Evolutionary conservation across 2,888 invertebrate species (phyloP).

Genomic region (Cepaea hortensis): DNA sequence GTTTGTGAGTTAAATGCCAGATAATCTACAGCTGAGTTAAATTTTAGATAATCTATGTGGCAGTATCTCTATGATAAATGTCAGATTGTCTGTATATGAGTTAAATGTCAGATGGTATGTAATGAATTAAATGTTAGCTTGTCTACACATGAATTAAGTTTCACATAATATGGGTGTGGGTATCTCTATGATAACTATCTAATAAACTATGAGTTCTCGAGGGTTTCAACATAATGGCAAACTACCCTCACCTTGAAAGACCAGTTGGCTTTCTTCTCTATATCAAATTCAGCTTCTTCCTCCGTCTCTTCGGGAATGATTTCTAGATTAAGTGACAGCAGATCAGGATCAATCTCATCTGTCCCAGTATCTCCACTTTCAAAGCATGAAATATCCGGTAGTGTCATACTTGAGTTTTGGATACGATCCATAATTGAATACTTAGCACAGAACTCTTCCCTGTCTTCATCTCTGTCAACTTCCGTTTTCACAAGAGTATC

Average conservation of each 20-base stretch:
- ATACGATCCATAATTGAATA: constrained; percentile 60
- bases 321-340: constrained; percentile 67
- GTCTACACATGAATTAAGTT: no score
- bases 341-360: constrained; percentile 68
- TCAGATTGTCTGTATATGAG: no score
- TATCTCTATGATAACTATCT: no score
- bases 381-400: constrained; percentile 65
- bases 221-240: no score
- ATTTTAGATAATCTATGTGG: no score
- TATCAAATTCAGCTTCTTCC: constrained; percentile 62
- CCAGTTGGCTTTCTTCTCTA: constrained; percentile 65
- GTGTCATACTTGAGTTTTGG: constrained; percentile 53
- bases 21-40: no score
- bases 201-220: no score
- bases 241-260: constrained; percentile 60
- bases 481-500: constrained; percentile 57
- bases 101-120: no score
- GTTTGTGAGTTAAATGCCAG: no score
- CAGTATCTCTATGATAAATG: no score
- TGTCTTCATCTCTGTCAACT: constrained; percentile 58
- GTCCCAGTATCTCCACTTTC: constrained; percentile 62
- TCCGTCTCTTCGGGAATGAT: constrained; percentile 69
- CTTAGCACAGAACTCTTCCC: constrained; percentile 59
- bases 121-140: no score
- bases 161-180: no score